Evolutionary conservation across 2,888 invertebrate species (phyloP), one percentile per base, ranked within the genome.

Genomic region (Spodoptera exigua): DNA sequence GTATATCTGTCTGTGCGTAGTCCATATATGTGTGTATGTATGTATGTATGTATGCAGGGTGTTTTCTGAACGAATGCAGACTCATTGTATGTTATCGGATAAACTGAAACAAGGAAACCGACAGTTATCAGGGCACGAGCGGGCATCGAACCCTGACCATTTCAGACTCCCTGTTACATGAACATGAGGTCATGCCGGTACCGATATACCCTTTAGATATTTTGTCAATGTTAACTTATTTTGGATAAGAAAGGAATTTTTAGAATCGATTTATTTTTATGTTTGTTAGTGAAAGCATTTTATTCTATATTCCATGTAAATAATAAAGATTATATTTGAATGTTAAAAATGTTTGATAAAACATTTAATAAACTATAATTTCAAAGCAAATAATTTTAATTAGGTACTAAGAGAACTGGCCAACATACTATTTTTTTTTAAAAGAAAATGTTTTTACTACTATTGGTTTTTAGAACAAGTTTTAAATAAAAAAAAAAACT

Each of bases 121-220:
- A 55, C 70, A 71, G 71, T 80, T 79, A 80, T 79, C 78, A 78
- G 81, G 79, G 70, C 82, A 83, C 71, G 62, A 45, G 74, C 75
- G 88, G 82, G 72, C 84, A 61, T 73, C 79, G 84, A 87, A 76
- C 87, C 61, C 68, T 32, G 47, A 73, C 65, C 43, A 60, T 70
- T 71, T 77, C 66, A 70, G 36, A 61, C 62, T 40, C 39, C 7
- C 56, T 58, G 56, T 49, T 51, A 70, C 64, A 59, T 58, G 56
- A 34, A 32, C 48, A 59, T 46, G 48, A 51, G 75, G 61, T 73
- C 54, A 60, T 34, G 13, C n/a, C 58, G 53, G 53, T 56, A 63
- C n/a, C 58, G 53, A 56, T 56, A 63, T 45, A 65, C 65, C 61
- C 58, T 64, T 56, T 48, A 34, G 49, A 41, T 76, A 57, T 57